A percentile compares a stretch with the other conserved stretches of the same genome.
Conservation (phyloP, 2,113 vertebrate species). For the Anser brachyrhynchus region DNA sequence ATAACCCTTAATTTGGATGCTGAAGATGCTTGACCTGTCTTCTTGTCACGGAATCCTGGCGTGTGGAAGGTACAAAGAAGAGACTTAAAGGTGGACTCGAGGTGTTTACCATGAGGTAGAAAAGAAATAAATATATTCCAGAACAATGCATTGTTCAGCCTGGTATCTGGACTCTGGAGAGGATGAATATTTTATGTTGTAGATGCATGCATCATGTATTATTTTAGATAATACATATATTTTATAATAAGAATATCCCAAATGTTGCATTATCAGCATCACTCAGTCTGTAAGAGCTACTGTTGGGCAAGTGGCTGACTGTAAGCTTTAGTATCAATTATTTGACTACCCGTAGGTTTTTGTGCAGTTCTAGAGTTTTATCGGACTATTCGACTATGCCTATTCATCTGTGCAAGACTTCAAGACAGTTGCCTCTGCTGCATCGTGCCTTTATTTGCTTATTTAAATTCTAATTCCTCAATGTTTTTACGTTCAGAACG, state of each 20-base stretch:
- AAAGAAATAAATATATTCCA: neutral
- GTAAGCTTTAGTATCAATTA: neutral
- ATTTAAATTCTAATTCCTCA: neutral
- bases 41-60: neutral
- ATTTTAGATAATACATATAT: neutral
- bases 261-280: neutral
- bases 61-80: neutral
- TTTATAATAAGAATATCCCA: neutral
- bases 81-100: neutral
- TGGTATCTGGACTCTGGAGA: neutral
- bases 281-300: neutral
- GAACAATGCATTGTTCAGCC: neutral
- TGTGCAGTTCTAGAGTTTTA: neutral
- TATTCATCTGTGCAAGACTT: neutral
- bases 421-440: neutral
- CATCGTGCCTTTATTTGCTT: fast-evolving
- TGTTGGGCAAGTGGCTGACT: neutral
- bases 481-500: neutral
- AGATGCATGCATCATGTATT: neutral
- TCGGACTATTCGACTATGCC: neutral
- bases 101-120: neutral
- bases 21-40: neutral
- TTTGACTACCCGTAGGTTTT: neutral
- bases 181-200: neutral
- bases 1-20: neutral